Base-by-base conservation (phyloP, 2,113 vertebrate species). In the Zosterops borbonicus region DNA sequence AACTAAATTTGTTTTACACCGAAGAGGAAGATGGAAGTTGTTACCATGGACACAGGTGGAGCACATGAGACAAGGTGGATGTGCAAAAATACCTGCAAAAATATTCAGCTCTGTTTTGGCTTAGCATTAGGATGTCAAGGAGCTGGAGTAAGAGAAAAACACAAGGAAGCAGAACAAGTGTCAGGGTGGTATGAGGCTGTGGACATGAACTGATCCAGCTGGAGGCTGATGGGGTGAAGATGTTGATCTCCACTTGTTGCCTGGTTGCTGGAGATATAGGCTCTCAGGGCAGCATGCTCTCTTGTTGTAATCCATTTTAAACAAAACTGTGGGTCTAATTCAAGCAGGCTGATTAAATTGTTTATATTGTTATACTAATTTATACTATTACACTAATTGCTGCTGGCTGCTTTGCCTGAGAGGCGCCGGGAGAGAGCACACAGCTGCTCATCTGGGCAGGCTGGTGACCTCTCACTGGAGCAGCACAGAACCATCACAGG, bases 401-500 rank as follows among this genome's bases (percentile, higher is more conserved):
- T 87, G 41, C 81, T 91, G 87, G 64, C 64, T 89, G 60, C 59
- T 91, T 74, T 89, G 63, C 24, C 37, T 6, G 29, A 42, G 46
- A 85, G 39, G 44, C 2, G 0, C 33, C 42, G 1, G 50, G 49
- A 62, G 33, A 47, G 52, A 39, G 23, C 27, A 28, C 1, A 1
- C 55, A 84, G 82, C 64, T 92, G 88, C 60, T 75, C n/a, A 4
- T 62, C 52, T 58, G 35, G 35, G n/a, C 47, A 75, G 67, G 25
- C 64, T 75, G 22, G 6, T 81, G 84, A 65, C 47, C 75, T 59
- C 70, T 83, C 31, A 6, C 13, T 17, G 65, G 25, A 60, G 78
- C 33, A 41, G 69, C 22, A 46, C 65, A 58, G 56, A 63, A 27
- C 0, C 1, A n/a, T 23, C 0, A 0, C 22, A 22, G 64, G 55